These are phyloP conservation scores for Drosophila pandora DNA, from an alignment of 1,140 invertebrate genomes.

Conservation along the genomic window DNA sequence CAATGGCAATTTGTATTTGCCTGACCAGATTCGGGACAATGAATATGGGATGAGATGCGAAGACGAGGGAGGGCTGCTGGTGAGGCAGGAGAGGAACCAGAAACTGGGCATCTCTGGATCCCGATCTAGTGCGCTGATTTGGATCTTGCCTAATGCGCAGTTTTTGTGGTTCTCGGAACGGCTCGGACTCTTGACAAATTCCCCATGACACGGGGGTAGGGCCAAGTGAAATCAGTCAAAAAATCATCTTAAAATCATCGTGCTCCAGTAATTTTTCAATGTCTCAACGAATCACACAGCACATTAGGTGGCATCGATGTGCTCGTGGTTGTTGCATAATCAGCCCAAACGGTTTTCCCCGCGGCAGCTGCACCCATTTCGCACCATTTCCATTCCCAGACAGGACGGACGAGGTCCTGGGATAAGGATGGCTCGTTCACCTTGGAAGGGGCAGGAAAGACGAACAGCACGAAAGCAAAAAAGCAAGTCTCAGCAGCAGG, in stretches of 20 bases:
- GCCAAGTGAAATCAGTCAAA: slow-evolving; percentile 46
- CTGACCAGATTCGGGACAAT: slow-evolving; percentile 61
- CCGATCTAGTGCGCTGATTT: slow-evolving; percentile 53
- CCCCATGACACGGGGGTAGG: slow-evolving; percentile 36
- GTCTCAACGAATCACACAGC: slow-evolving; percentile 69
- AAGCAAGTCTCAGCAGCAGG: slow-evolving; percentile 30
- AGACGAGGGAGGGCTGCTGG: slow-evolving; percentile 16
- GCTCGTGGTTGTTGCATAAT: slow-evolving; percentile 63
- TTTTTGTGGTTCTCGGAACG: slow-evolving; percentile 61
- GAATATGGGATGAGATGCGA: slow-evolving; percentile 13
- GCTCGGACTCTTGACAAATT: slow-evolving; percentile 51
- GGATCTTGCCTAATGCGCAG: slow-evolving; percentile 63
- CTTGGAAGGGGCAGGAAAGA: slow-evolving; percentile 49
- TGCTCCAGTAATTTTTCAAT: slow-evolving; percentile 76
- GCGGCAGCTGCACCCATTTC: slow-evolving; percentile 69
- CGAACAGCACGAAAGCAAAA: slow-evolving; percentile 22
- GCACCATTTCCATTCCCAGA: slow-evolving; percentile 65
- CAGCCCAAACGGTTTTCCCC: slow-evolving; percentile 41
- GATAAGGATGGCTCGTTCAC: slow-evolving; percentile 35
- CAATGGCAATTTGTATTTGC: slow-evolving; percentile 33
- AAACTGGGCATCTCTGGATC: slow-evolving; percentile 38
- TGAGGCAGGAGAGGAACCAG: not conserved
- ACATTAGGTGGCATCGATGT: slow-evolving; percentile 67
- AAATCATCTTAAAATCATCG: slow-evolving; percentile 35
- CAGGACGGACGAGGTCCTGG: slow-evolving; percentile 28